Conservation (phyloP, 53 echinoderm and acorn worm genomes). For the Crossaster papposus region DNA sequence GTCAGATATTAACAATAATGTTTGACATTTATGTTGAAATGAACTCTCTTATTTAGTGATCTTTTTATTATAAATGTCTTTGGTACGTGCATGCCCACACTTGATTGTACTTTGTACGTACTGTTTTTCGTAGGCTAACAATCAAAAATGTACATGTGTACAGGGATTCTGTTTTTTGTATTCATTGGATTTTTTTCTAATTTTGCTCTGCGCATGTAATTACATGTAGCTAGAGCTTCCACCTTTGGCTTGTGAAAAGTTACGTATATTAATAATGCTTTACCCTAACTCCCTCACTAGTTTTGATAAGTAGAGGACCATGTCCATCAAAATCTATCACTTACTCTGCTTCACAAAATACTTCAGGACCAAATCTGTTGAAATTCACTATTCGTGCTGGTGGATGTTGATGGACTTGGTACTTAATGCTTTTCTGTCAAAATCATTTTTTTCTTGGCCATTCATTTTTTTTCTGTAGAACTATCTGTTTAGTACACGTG, state of each 20-base stretch:
- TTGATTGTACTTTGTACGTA: not conserved
- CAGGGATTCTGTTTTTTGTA: not conserved
- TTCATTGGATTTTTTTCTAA: not conserved
- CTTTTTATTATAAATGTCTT: not conserved
- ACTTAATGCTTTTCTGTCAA: no score
- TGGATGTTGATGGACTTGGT: no score
- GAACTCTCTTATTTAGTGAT: not conserved
- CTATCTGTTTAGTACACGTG: not conserved
- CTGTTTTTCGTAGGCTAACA: not conserved
- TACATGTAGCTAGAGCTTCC: not conserved
- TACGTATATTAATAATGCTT: not conserved
- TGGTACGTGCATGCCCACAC: not conserved
- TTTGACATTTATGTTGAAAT: not conserved
- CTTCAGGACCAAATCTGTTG: no score
- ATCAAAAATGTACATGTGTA: not conserved
- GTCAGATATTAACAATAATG: not conserved
- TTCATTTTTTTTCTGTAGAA: not conserved
- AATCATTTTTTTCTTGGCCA: not conserved
- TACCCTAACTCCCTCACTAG: no score
- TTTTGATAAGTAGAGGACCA: no score
- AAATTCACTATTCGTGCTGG: no score
- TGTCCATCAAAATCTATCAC: no score
- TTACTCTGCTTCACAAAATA: no score
- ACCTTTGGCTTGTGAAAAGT: not conserved
- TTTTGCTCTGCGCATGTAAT: not conserved